phyloP scores from a whole-genome alignment of 2,113 vertebrate genomes.

The Scartelaos histophorus region DNA sequence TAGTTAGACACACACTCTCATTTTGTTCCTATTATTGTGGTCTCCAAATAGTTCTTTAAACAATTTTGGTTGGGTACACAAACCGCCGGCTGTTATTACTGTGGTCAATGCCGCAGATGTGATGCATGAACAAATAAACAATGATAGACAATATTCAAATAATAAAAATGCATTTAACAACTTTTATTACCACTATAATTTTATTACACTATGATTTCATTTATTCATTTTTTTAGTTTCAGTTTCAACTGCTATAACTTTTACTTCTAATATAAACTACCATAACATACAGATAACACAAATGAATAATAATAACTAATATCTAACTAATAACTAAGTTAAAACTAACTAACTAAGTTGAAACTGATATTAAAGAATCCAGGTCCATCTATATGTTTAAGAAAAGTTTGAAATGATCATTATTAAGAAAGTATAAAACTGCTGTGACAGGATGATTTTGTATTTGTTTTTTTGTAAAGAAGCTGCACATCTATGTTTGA shows the following conservation, averaged over 20 bases:
- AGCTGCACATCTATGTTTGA: no score
- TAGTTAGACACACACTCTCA: conserved; percentile 53
- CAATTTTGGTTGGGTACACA: conserved; percentile 53
- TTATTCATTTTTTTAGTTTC: not conserved
- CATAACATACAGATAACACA: not conserved
- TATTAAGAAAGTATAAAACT: no score
- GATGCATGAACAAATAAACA: conserved; percentile 5
- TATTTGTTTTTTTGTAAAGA: no score
- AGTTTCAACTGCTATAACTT: not conserved
- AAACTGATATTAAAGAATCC: no score
- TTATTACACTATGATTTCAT: not conserved
- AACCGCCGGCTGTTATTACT: conserved; percentile 64
- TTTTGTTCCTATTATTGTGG: conserved; percentile 41
- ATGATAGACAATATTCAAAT: not conserved
- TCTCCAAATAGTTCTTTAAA: conserved; percentile 61
- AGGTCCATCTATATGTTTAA: no score
- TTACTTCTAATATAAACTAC: not conserved
- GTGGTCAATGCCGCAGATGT: conserved; percentile 35
- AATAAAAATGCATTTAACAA: not conserved
- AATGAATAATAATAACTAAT: no score
- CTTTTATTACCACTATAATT: not conserved
- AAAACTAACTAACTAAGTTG: no score
- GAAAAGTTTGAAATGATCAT: no score
- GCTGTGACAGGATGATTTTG: no score
- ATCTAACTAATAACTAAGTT: no score